Evolutionary conservation across 2,113 vertebrate genomes (phyloP).

Genomic region (Scophthalmus maximus): DNA sequence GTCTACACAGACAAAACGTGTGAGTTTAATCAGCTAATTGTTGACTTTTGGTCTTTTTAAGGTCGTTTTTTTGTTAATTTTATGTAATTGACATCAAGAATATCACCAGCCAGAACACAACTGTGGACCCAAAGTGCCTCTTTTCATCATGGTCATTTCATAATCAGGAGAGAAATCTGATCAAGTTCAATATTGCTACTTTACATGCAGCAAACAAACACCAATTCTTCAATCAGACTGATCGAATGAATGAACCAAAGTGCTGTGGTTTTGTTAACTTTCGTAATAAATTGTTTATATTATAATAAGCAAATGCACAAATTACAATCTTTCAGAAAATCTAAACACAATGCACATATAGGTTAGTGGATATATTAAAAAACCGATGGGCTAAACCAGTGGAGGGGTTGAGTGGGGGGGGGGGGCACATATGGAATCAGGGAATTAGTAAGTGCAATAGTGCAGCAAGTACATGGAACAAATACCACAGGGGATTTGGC

Average conservation of each 20-base stretch:
- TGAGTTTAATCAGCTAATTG: not conserved
- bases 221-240: no score
- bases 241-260: no score
- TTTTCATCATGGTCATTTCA: not conserved
- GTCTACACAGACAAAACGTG: not conserved
- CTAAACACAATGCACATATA: no score
- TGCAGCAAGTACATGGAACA: slow-evolving; percentile 58
- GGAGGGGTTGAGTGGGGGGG: not conserved
- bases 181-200: not conserved
- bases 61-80: no score
- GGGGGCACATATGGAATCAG: slow-evolving; percentile 1
- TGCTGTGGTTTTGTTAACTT: not conserved
- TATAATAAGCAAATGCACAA: slow-evolving; percentile 1
- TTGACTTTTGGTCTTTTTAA: not conserved
- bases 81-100: not conserved
- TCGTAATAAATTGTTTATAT: not conserved
- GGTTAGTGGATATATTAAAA: not conserved
- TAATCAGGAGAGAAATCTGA: not conserved
- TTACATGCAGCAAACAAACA: not conserved
- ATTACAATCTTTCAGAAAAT: not conserved
- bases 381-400: not conserved
- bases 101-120: not conserved
- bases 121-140: not conserved
- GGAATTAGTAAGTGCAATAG: slow-evolving; percentile 40
- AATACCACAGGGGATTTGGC: slow-evolving; percentile 68